phyloP scores from a whole-genome alignment of 2,888 invertebrate genomes.

The Drosophila greeni region DNA sequence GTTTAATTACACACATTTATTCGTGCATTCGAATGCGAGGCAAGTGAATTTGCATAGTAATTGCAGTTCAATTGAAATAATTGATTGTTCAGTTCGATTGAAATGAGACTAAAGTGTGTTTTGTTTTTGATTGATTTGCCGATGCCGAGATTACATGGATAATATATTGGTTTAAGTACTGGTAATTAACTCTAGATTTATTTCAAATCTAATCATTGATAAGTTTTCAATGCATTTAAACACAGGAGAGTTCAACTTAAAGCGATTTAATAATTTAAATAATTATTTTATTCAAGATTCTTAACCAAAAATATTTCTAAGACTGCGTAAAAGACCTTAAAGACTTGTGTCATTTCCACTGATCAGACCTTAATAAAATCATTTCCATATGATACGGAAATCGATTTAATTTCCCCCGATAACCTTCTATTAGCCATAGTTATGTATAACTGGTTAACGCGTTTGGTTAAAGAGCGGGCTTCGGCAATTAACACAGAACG shows the following conservation, averaged over 20 bases:
- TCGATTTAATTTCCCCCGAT: conserved; percentile 11
- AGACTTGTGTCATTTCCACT: conserved; percentile 1
- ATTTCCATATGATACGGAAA: conserved; percentile 11
- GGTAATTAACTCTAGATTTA: conserved; percentile 6
- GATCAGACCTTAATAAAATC: conserved; percentile 5
- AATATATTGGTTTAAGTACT: not conserved
- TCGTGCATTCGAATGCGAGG: conserved; percentile 1
- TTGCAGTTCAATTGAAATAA: conserved; percentile 27
- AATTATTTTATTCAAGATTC: not conserved
- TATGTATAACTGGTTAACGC: conserved; percentile 32
- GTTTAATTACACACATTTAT: conserved; percentile 22
- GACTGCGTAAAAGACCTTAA: not conserved
- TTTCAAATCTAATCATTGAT: not conserved
- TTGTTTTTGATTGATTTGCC: conserved; percentile 35
- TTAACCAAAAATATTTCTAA: not conserved
- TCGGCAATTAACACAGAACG: conserved; percentile 40
- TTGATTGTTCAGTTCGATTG: conserved; percentile 25
- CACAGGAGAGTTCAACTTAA: not conserved
- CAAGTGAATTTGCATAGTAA: conserved; percentile 31
- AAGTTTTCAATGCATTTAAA: not conserved
- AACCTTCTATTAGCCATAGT: conserved; percentile 17
- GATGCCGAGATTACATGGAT: conserved; percentile 5
- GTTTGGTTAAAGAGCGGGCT: conserved; percentile 11
- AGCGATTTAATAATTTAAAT: too few relatives aligned
- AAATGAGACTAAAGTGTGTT: conserved; percentile 19